Base-by-base conservation (phyloP, 2,113 vertebrate genomes). In the Boleophthalmus pectinirostris region DNA sequence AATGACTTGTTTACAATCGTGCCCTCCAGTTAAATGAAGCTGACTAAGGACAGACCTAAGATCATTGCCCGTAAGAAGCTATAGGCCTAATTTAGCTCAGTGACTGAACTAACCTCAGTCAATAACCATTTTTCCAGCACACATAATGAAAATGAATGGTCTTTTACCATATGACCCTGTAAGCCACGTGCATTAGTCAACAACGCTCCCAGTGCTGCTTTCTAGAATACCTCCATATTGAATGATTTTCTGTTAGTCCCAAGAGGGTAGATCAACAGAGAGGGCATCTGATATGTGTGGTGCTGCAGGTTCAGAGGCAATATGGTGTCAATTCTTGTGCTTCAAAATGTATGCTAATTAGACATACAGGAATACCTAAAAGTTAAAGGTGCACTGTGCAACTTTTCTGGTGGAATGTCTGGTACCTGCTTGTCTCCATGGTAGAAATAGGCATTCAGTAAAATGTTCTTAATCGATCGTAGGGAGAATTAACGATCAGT, bases 71-170 rank as follows among this genome's bases (percentile, higher is more conserved):
- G 1, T 58, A 23, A 58, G 9, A 58, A 14, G 23, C 53, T 51
- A 29, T 29, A 1, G 49, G 16, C 15, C 16, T 51, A 18, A 56
- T 23, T 51, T 51, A 51, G 53, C 53, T 56, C 53, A 56, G n/a
- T 56, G 9, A 15, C 56, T 58, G 13, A 33, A 25, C 58, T 61
- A 61, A 61, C 58, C 58, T 29, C 25, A 61, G 58, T 61, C 58
- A 61, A 33, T 61, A 61, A 25, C 23, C 23, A 14, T 23, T 57
- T 57, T 57, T 24, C 23, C 56, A 58, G 21, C 11, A 3, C 21
- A 58, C 21, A 14, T 58, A 58, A 58, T 58, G 23, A 24, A 24
- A 15, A 58, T 58, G 56, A 24, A 25, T 58, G 56, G 12, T 58
- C 20, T 58, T 58, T 58, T 58, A 23, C 21, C 56, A 58, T 14